Evolutionary conservation across 2,888 invertebrate species (phyloP).

Genomic region (Syritta pipiens): DNA sequence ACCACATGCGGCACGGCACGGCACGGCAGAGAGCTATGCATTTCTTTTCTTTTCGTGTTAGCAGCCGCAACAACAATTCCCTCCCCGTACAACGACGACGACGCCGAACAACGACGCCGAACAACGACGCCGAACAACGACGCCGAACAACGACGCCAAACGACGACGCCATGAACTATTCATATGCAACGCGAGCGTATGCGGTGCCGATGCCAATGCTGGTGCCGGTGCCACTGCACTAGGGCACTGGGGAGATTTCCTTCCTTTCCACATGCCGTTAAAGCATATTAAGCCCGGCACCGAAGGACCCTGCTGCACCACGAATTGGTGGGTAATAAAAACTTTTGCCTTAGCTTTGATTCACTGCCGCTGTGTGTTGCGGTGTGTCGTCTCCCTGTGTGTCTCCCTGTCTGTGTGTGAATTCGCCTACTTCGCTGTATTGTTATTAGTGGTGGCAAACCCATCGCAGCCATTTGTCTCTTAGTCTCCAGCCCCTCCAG

Average conservation of each 20-base stretch:
- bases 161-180: constrained; percentile 64
- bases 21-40: too few species aligned
- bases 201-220: constrained; percentile 9
- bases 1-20: not conserved
- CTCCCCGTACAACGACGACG: too few species aligned
- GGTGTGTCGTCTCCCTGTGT: too few species aligned
- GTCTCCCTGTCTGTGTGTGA: too few species aligned
- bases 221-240: constrained; percentile 17
- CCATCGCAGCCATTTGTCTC: constrained; percentile 55
- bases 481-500: constrained; percentile 1
- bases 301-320: constrained; percentile 60
- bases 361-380: constrained; percentile 3
- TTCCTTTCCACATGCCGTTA: constrained; percentile 27
- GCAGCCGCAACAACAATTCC: constrained; percentile 41
- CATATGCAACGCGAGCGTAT: constrained; percentile 54
- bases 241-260: constrained; percentile 40
- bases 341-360: constrained; percentile 65
- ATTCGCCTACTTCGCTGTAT: too few species aligned
- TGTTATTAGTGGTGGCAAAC: constrained; percentile 54
- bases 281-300: constrained; percentile 45
- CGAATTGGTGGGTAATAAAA: constrained; percentile 66
- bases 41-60: constrained; percentile 2
- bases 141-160: too few species aligned
- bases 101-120: too few species aligned
- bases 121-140: too few species aligned